Base-by-base conservation (phyloP, 2,888 invertebrate species). In the Drosophila conformis region DNA sequence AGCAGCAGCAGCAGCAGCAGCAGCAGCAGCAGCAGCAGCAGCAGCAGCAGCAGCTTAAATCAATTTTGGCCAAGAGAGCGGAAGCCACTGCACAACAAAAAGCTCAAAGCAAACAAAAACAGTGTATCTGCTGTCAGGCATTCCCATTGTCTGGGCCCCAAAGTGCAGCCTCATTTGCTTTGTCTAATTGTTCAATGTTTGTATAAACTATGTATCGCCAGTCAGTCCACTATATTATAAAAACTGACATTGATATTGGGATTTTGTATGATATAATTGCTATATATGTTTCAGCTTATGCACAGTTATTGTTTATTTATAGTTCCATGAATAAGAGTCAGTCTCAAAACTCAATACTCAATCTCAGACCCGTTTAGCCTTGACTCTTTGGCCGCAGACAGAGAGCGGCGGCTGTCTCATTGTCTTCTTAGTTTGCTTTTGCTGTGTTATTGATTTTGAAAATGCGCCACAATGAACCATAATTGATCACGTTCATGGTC, bases 401-500 rank as follows among this genome's bases (percentile, higher is more conserved):
- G 46, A 46, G 46, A 46, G 46, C 46, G 46, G 67, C 53, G 49
- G 60, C 21, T 67, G 52, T 13, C 40, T 46, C 53, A 69, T 82
- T 82, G 72, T 73, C 54, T 59, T 62, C 33, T 69, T 61, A 53
- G 38, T 36, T 36, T 25, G 25, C 53, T 36, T 54, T 33, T 38
- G 33, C 68, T 85, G 69, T 75, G 61, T 73, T 89, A 88, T 86
- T 90, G 86, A 86, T 90, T 90, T 86, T 86, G 61, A 83, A 88
- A 90, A 90, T 77, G 73, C 73, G 66, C 84, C 72, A 88, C 90
- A 87, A 87, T 87, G 76, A 80, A 75, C 68, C 67, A 89, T 90
- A 87, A 87, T 87, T 87, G 87, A 90, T 89, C 87, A 87, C 90
- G 87, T 90, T 87, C 87, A 87, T 87, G 87, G 87, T 70, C 90